Evolutionary conservation across 2,797 vertebrate genomes (phyloP).

Genomic region (Apogon talboti): DNA sequence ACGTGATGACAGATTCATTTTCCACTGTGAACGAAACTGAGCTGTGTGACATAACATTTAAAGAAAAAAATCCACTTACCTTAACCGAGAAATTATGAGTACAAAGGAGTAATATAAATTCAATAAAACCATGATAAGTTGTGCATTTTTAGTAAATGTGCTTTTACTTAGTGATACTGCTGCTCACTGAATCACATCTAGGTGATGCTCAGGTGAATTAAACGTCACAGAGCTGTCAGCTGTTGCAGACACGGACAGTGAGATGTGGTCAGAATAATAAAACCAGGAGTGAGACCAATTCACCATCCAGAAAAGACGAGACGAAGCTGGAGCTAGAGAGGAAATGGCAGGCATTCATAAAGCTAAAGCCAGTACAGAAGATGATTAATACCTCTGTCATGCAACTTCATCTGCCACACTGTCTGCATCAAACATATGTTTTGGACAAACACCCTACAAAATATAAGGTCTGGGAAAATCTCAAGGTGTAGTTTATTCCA

Average conservation of each 20-base stretch:
- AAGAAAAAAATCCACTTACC: too few relatives aligned
- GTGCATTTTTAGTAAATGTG: too few relatives aligned
- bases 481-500: too few relatives aligned
- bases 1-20: background rate
- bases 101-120: too few relatives aligned
- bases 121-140: too few relatives aligned
- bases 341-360: background rate
- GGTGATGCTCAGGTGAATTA: constrained; percentile 7
- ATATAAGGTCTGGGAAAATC: too few relatives aligned
- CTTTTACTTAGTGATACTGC: background rate
- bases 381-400: background rate
- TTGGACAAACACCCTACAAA: too few relatives aligned
- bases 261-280: background rate
- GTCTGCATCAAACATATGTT: too few relatives aligned
- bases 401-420: too few relatives aligned
- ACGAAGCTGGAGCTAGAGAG: background rate
- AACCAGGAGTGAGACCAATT: background rate
- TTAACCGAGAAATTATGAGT: too few relatives aligned
- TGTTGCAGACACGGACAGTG: constrained; percentile 6
- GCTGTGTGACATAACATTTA: too few relatives aligned
- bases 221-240: constrained; percentile 1
- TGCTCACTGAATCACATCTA: background rate
- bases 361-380: background rate
- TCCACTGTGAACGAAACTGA: too few relatives aligned
- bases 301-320: background rate